phyloP scores from a whole-genome alignment of 2,113 vertebrate genomes.

The Corythoichthys intestinalis region DNA sequence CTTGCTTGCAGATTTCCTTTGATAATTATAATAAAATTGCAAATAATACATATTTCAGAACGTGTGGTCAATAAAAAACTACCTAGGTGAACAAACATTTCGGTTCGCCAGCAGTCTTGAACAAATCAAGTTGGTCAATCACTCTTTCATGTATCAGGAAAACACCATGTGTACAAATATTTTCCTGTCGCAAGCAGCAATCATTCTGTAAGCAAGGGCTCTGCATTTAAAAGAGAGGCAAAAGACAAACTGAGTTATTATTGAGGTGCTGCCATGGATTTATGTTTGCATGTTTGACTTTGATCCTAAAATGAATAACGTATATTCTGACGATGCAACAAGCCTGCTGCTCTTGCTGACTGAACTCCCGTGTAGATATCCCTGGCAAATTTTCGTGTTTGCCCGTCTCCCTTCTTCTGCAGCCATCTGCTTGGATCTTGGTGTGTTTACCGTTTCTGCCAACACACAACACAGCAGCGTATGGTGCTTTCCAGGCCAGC shows the following conservation, averaged over 20 bases:
- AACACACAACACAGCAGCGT: slow-evolving; percentile 49
- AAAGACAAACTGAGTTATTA: slow-evolving; percentile 38
- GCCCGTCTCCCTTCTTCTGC: slow-evolving; percentile 52
- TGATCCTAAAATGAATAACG: slow-evolving; percentile 34
- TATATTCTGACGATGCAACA: slow-evolving; percentile 16
- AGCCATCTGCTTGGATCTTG: slow-evolving; percentile 61
- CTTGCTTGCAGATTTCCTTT: too few species aligned
- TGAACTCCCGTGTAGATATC: slow-evolving; percentile 61
- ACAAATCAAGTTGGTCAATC: too few species aligned
- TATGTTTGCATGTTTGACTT: slow-evolving; percentile 29
- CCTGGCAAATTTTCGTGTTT: slow-evolving; percentile 58
- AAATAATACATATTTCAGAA: too few species aligned
- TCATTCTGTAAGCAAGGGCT: slow-evolving; percentile 53
- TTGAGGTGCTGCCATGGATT: slow-evolving; percentile 18
- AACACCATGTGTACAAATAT: not conserved
- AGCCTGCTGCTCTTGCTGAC: slow-evolving; percentile 39
- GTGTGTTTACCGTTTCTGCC: slow-evolving; percentile 60
- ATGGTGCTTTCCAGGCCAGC: slow-evolving; percentile 56
- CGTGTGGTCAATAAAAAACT: too few species aligned
- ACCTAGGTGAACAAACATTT: too few species aligned
- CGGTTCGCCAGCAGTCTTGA: too few species aligned
- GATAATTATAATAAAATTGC: too few species aligned
- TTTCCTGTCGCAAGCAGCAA: slow-evolving; percentile 44
- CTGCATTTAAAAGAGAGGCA: slow-evolving; percentile 39
- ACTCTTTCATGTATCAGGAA: too few species aligned